Percentiles rank a stretch among this genome's conserved stretches.
Evolutionary conservation across 2,113 vertebrate species (phyloP).

Genomic region (Odocoileus virginianus): DNA sequence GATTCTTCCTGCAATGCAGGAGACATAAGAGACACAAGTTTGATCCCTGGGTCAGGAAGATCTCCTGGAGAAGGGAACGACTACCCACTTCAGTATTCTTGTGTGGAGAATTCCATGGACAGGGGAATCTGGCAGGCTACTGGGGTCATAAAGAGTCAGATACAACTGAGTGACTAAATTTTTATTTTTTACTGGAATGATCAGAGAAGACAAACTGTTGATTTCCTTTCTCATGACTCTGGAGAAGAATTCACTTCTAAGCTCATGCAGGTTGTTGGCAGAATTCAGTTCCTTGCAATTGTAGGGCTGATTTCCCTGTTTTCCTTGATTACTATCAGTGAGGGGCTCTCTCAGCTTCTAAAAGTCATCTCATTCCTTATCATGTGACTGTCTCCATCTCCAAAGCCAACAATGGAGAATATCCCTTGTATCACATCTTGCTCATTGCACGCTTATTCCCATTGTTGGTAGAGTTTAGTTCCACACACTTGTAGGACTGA

Average conservation of each 20-base stretch:
- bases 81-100: neutral
- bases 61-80: neutral
- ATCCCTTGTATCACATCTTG: neutral
- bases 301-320: neutral
- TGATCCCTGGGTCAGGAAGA: neutral
- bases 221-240: neutral
- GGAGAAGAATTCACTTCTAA: neutral
- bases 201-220: neutral
- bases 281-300: neutral
- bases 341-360: neutral
- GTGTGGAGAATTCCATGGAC: neutral
- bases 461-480: neutral
- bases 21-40: neutral
- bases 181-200: neutral
- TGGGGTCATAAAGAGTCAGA: neutral
- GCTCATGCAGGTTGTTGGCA: neutral
- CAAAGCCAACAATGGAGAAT: neutral
- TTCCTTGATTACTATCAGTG: neutral
- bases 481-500: neutral
- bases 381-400: neutral
- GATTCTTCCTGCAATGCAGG: neutral
- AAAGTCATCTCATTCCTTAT: neutral
- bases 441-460: neutral
- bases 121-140: neutral
- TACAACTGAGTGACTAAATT: neutral